Base-by-base conservation (phyloP, 2,888 invertebrate species). In the Amitus sp. region DNA sequence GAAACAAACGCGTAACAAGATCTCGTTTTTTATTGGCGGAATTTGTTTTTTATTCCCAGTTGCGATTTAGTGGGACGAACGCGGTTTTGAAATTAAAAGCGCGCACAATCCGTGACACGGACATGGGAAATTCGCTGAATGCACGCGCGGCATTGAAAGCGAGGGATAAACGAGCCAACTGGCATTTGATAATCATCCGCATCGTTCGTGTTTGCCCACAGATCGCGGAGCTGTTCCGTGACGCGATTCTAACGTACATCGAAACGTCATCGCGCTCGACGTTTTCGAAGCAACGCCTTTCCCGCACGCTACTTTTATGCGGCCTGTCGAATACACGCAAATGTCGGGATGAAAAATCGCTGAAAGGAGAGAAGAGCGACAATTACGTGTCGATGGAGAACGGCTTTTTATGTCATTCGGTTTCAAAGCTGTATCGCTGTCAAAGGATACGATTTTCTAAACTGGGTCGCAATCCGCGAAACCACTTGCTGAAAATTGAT, bases 121-220 rank as follows among this genome's bases (percentile, higher is more conserved):
- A 10, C 10, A 34, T 9, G 13, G n/a, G 3, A 34, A 49, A 19
- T 47, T 58, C 60, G 42, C 64, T 48, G 59, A 58, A 60, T 56
- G 60, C 47, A 47, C 37, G 19, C 28, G 15, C 12, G 33, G n/a
- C n/a, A n/a, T n/a, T n/a, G 19, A 23, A 30, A 3, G 40, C 13
- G 28, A 43, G 54, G 57, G 64, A 62, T 60, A 59, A 61, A 37
- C 37, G 37, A 62, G 42, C 34, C 62, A 68, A 70, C 71, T 66
- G 69, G 62, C 63, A 73, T 69, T 70, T 69, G 74, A 74, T 75
- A 74, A 77, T 77, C 75, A 75, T 71, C 67, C 69, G 59, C 62
- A 71, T 66, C 66, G 64, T 65, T 66, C 62, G 57, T 66, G 69
- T 65, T 68, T 63, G 63, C 66, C 50, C 59, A 63, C 63, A 54